Base-by-base conservation (phyloP, 2,888 invertebrate genomes). In the Panorpa germanica region DNA sequence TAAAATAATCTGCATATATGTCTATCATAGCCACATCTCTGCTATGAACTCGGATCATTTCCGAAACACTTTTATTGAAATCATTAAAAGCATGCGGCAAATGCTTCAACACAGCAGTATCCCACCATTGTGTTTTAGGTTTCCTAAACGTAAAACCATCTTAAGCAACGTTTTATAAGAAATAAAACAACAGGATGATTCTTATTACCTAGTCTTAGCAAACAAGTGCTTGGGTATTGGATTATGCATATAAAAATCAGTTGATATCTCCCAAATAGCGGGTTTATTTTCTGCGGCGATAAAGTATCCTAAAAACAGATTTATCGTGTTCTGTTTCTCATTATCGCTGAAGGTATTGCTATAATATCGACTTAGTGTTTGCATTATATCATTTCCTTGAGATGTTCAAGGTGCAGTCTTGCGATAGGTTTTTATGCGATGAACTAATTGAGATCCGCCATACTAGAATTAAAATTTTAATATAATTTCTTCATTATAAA, bases 351-450 rank as follows among this genome's bases (percentile, higher is more conserved):
- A 95, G 0, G 93, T 90, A 48, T 95, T 95, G 45, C 93, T 93
- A 51, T 91, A 95, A 57, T 98, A 99, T 35, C 98, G 67, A 39
- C 95, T 93, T 7, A 98, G 54, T 0, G 95, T 95, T 57, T 96
- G 95, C 81, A 98, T 90, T 31, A 98, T 93, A 48, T 98, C 98
- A 45, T 93, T 85, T 35, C 95, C 93, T 55, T 93, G 91, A 1
- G 91, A 90, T 0, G 91, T 88, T 83, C 88, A 86, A 0, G 90
- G 88, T 0, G 93, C 86, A 1, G 86, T 86, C 58, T 88, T 88
- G 8, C 88, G 64, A 44, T 73, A 73, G 0, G 73, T 72, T 49
- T 73, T 73, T 34, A 73, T 72, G 33, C 73, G 59, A 52, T 99
- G 98, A 1, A 98, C 98, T 30, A 99, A 56, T 52, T 96, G 96